These are phyloP conservation scores for Papilio protenor DNA, from an alignment of 2,888 invertebrate genomes.

Conservation along the genomic window DNA sequence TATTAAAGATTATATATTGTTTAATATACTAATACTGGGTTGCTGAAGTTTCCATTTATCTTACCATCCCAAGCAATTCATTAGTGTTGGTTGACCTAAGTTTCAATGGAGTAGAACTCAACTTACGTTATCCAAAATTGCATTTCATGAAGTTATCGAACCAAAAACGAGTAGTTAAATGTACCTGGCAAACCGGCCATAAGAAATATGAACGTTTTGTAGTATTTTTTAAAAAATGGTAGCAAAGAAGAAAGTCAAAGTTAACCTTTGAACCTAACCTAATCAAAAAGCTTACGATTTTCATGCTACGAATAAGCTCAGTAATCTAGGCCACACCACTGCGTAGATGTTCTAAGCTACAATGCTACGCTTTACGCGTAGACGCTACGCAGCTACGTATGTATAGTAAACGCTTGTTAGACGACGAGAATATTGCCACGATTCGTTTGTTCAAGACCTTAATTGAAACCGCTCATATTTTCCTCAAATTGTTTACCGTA, in stretches of 20 bases:
- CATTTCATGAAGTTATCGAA: too few species aligned
- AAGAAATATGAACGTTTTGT: too few species aligned
- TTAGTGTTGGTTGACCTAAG: too few species aligned
- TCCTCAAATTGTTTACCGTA: not conserved
- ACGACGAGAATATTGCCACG: not conserved
- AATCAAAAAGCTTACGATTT: not conserved
- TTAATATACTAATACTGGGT: too few species aligned
- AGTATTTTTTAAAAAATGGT: not conserved
- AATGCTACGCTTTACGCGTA: not conserved
- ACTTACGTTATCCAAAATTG: too few species aligned
- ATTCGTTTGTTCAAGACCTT: conserved; percentile 23
- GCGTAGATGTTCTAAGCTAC: not conserved
- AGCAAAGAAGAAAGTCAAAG: not conserved
- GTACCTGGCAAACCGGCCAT: too few species aligned
- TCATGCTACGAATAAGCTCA: not conserved
- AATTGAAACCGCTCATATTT: conserved; percentile 22
- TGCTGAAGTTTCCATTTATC: too few species aligned
- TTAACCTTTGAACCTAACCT: too few species aligned
- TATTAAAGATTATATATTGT: too few species aligned
- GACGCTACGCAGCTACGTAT: not conserved
- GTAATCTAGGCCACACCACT: not conserved
- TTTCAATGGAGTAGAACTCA: too few species aligned
- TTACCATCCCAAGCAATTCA: too few species aligned
- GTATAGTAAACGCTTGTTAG: conserved; percentile 23
- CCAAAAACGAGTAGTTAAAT: too few species aligned